Percentiles rank a stretch among this genome's conserved stretches.
These are phyloP conservation scores for Phocides pigmalion DNA, from an alignment of 1,140 invertebrate genomes.

Conservation along the genomic window DNA sequence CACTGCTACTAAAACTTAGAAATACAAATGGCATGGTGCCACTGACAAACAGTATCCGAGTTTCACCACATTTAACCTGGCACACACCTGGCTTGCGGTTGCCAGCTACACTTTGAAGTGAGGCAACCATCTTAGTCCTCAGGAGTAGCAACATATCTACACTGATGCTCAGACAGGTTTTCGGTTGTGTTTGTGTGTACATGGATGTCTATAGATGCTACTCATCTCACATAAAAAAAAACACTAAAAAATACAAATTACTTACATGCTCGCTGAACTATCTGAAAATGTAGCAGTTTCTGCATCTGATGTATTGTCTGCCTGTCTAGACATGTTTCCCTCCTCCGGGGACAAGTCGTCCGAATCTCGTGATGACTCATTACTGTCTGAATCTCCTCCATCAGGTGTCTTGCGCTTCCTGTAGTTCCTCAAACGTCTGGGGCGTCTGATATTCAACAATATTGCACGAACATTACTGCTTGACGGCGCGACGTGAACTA, in stretches of 20 bases:
- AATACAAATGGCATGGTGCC: too few species aligned
- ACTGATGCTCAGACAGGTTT: too few species aligned
- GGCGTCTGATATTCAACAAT: conserved; percentile 60
- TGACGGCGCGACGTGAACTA: conserved; percentile 63
- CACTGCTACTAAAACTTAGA: too few species aligned
- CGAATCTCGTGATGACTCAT: conserved; percentile 68
- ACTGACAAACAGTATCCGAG: too few species aligned
- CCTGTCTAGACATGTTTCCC: conserved; percentile 26
- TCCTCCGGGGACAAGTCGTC: conserved; percentile 69
- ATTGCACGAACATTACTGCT: conserved; percentile 65
- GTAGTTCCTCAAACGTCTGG: conserved; percentile 59
- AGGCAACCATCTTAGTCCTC: too few species aligned
- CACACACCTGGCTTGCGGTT: too few species aligned
- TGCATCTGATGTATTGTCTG: conserved; percentile 39
- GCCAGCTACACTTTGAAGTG: too few species aligned
- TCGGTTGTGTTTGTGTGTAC: too few species aligned
- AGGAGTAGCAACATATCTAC: too few species aligned
- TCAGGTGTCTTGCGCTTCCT: conserved; percentile 71
- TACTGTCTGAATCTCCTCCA: conserved; percentile 60
- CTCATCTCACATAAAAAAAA: too few species aligned
- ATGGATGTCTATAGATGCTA: too few species aligned
- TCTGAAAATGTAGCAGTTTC: conserved; percentile 34
- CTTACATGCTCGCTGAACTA: conserved; percentile 33
- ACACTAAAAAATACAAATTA: background rate
- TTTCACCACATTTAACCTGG: too few species aligned